These are phyloP conservation scores for Poecile atricapillus DNA, from an alignment of 2,113 vertebrate genomes.

Conservation along the genomic window DNA sequence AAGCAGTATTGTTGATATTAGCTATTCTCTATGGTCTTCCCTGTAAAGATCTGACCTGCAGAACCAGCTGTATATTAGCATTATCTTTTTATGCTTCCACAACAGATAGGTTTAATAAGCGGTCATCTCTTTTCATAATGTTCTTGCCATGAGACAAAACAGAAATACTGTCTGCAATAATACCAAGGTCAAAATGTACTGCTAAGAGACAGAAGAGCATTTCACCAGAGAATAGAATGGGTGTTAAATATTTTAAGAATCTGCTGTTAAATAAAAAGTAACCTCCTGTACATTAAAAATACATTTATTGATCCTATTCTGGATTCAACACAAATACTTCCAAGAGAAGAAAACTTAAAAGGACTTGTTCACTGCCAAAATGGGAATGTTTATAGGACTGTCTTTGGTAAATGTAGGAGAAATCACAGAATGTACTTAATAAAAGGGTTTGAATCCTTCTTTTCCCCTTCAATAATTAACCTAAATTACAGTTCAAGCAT, in stretches of 20 bases:
- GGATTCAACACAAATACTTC: not conserved
- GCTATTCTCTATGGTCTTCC: not conserved
- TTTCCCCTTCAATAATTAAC: not conserved
- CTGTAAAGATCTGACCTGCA: not conserved
- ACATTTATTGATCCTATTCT: constrained; percentile 16
- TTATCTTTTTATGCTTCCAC: not conserved
- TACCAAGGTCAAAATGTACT: not conserved
- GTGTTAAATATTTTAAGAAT: constrained; percentile 58
- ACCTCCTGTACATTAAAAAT: constrained; percentile 13
- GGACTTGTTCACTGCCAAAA: not conserved
- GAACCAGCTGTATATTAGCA: not conserved
- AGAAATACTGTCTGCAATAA: constrained; percentile 27
- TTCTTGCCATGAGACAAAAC: not conserved
- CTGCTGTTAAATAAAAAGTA: constrained; percentile 28
- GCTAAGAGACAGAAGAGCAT: not conserved
- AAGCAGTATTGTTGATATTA: not conserved
- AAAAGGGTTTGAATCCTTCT: not conserved
- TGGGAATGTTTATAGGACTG: not conserved
- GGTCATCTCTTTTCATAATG: not conserved
- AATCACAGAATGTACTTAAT: not conserved
- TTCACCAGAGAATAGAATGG: not conserved
- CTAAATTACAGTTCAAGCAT: not conserved
- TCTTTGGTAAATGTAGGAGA: not conserved
- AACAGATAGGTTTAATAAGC: constrained; percentile 37
- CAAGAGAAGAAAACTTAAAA: not conserved